Evolutionary conservation across 1,140 invertebrate genomes (phyloP).

Genomic region (Calephelis nemesis): DNA sequence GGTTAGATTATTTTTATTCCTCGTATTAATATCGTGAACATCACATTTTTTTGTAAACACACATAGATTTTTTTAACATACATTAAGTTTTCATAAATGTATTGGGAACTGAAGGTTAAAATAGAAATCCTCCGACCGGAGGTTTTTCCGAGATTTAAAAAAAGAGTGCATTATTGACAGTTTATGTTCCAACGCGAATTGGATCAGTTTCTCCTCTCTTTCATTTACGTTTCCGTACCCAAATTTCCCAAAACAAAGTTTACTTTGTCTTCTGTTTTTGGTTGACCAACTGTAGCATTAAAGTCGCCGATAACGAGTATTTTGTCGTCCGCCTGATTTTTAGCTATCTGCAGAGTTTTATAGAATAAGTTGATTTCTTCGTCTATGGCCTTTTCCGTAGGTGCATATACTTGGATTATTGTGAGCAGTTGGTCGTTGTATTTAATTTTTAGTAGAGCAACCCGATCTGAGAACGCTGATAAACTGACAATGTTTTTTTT

Average conservation of each 20-base stretch:
- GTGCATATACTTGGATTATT: conserved; percentile 27
- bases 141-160: conserved; percentile 18
- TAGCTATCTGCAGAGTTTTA: conserved; percentile 21
- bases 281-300: conserved; percentile 28
- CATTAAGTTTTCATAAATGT: no score
- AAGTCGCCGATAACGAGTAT: conserved; percentile 20
- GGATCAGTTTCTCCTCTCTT: conserved; percentile 27
- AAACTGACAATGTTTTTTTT: conserved; percentile 16
- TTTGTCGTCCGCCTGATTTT: background rate
- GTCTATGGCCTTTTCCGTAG: conserved; percentile 22
- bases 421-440: conserved; percentile 5
- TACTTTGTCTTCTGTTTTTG: conserved; percentile 21
- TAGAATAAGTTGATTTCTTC: conserved; percentile 24
- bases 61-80: no score
- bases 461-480: conserved; percentile 4
- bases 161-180: conserved; percentile 21
- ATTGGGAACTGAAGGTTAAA: no score
- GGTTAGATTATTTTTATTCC: no score
- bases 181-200: background rate
- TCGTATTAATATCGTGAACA: no score
- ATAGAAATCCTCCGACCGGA: no score
- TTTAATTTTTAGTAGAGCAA: conserved; percentile 12
- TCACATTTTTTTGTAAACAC: no score
- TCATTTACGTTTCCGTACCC: conserved; percentile 23
- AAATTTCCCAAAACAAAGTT: conserved; percentile 25